Evolutionary conservation across 1,140 invertebrate genomes (phyloP), one percentile per base, ranked within the genome.

Genomic region (Ceratosolen fusciceps): DNA sequence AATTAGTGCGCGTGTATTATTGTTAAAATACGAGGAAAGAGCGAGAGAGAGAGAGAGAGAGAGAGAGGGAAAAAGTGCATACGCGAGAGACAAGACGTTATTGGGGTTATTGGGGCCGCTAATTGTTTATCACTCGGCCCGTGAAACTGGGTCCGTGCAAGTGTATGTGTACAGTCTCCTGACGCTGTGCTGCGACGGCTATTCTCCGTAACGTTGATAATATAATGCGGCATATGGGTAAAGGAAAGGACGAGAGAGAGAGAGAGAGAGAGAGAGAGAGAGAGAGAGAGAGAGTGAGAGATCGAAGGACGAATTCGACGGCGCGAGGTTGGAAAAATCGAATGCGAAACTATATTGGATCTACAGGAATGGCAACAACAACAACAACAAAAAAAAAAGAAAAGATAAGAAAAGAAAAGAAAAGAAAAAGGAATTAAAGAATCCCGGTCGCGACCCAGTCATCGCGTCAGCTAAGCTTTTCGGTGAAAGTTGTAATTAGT

Each of bases 191-290:
- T 88, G 87, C 84, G 83, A 86, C 86, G 84, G 83, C 86, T 88
- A 88, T 87, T 89, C 87, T 87, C n/a, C n/a, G 84, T 88, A 90
- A 88, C 84, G 85, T 86, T 84, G 85, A 88, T 87, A 86, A 87
- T 87, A 86, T 87, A 85, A 87, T 85, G 85, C 82, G 84, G 82
- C 86, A 88, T 83, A 82, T 84, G 84, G 85, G 85, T 81, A 79
- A 82, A 83, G 74, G 73, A 84, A 83, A 75, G 82, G 82, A 85
- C 80, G 47, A 84, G 14, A 24, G 37, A 37, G 68, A 58, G 68
- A 84, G 85, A 85, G 81, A 79, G 81, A 83, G 74, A 71, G 73
- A 84, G 83, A 75, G 82, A 83, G 85, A 80, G 47, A 84, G 14
- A 24, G 37, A 37, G 68, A 58, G 68, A 75, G 58, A n/a, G 54